Percentiles rank a stretch among this genome's conserved stretches.
These are phyloP conservation scores for Papilio demoleus DNA, from an alignment of 2,888 invertebrate species.

Conservation along the genomic window DNA sequence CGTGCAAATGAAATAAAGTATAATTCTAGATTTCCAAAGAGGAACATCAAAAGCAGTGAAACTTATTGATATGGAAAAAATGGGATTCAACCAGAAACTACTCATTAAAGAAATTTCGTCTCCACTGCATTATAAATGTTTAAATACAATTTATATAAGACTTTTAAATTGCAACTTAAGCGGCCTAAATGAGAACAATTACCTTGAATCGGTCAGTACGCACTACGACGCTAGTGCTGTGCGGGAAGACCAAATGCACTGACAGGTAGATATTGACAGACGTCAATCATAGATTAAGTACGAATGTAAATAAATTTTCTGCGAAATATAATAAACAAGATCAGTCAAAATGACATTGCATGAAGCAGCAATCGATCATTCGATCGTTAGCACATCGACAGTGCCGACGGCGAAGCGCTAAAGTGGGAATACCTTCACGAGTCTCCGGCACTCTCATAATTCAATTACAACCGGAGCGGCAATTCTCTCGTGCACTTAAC, in stretches of 20 bases:
- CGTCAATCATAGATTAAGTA: too few species aligned
- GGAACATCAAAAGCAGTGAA: constrained; percentile 1
- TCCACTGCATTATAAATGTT: too few species aligned
- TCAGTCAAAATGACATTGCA: not conserved
- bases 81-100: not conserved
- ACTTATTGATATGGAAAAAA: not conserved
- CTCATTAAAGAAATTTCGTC: not conserved
- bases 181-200: too few species aligned
- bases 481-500: constrained; percentile 79
- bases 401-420: constrained; percentile 33
- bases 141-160: too few species aligned
- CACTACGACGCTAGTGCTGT: too few species aligned
- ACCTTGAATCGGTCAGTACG: too few species aligned
- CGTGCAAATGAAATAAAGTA: constrained; percentile 16
- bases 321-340: not conserved
- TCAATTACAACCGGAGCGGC: constrained; percentile 74
- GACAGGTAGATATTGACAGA: too few species aligned
- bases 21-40: constrained; percentile 11
- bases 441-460: constrained; percentile 70
- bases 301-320: too few species aligned
- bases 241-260: not conserved
- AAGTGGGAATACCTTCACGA: constrained; percentile 51
- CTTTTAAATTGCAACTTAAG: too few species aligned
- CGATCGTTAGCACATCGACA: constrained; percentile 30
- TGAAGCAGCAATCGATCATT: constrained; percentile 1